These are phyloP conservation scores for Latrodectus geometricus DNA, from an alignment of 1,140 invertebrate genomes.

Conservation along the genomic window DNA sequence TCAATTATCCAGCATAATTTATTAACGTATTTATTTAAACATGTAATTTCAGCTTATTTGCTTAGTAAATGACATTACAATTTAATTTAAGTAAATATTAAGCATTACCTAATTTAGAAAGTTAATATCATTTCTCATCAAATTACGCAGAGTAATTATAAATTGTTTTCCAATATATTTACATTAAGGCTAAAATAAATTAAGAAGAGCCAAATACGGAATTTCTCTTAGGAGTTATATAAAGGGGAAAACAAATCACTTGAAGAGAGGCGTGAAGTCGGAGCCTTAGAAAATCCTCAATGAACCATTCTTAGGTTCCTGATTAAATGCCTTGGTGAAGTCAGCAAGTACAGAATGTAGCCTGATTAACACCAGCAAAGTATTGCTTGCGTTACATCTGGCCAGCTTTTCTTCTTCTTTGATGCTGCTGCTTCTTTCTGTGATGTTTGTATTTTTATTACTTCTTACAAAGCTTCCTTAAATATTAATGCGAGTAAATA, in stretches of 20 bases:
- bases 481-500: too few relatives aligned
- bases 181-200: too few relatives aligned
- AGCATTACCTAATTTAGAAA: too few relatives aligned
- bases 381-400: slow-evolving; percentile 3
- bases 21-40: too few relatives aligned
- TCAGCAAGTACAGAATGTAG: slow-evolving; percentile 43
- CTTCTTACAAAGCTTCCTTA: background rate
- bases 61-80: too few relatives aligned
- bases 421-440: background rate
- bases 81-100: too few relatives aligned
- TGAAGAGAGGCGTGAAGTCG: slow-evolving; percentile 2
- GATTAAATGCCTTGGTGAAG: slow-evolving; percentile 47
- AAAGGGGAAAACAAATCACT: slow-evolving; percentile 30
- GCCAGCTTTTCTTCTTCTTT: slow-evolving; percentile 11
- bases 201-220: too few relatives aligned
- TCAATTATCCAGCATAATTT: too few relatives aligned
- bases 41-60: too few relatives aligned
- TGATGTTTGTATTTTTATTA: background rate
- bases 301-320: slow-evolving; percentile 52
- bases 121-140: too few relatives aligned
- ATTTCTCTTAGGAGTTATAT: background rate
- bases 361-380: slow-evolving; percentile 42
- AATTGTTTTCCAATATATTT: too few relatives aligned
- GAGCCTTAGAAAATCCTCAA: slow-evolving; percentile 45
- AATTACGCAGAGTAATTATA: too few relatives aligned